Percentiles rank a stretch among this genome's conserved stretches.
Conservation (phyloP, 2,797 vertebrate species). For the Spinus pinus region DNA sequence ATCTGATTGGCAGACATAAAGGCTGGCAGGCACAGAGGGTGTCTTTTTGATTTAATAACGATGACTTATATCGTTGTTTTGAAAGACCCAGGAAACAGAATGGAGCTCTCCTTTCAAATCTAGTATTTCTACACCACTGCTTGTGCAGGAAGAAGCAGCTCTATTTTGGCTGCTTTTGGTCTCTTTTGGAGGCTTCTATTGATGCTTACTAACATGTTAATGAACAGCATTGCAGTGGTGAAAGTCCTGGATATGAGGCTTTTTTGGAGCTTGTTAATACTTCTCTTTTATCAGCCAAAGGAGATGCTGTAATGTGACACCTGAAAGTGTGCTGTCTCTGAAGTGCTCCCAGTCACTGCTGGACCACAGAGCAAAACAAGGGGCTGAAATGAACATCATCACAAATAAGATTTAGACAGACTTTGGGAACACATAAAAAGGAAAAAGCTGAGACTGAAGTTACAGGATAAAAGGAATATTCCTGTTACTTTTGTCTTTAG, state of each 20-base stretch:
- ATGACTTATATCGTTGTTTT: slow-evolving; percentile 1
- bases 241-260: background rate
- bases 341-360: slow-evolving; percentile 42
- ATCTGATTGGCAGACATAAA: slow-evolving; percentile 24
- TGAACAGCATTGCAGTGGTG: background rate
- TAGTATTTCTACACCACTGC: background rate
- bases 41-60: slow-evolving; percentile 42
- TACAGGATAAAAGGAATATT: background rate
- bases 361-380: slow-evolving; percentile 31
- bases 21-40: slow-evolving; percentile 1
- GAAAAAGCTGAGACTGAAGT: slow-evolving; percentile 13
- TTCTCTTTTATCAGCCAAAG: slow-evolving; percentile 18
- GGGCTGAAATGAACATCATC: background rate
- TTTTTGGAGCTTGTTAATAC: slow-evolving; percentile 20
- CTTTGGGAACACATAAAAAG: background rate
- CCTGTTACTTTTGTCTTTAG: slow-evolving; percentile 7
- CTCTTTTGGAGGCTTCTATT: slow-evolving; percentile 41
- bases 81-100: slow-evolving; percentile 27
- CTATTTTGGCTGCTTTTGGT: slow-evolving; percentile 37
- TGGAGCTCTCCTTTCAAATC: slow-evolving; percentile 1
- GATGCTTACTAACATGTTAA: slow-evolving; percentile 55
- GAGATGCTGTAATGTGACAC: background rate
- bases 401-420: background rate
- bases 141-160: background rate
- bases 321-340: background rate